Conservation (phyloP, 2,113 vertebrate species). For the Strigops habroptila region DNA sequence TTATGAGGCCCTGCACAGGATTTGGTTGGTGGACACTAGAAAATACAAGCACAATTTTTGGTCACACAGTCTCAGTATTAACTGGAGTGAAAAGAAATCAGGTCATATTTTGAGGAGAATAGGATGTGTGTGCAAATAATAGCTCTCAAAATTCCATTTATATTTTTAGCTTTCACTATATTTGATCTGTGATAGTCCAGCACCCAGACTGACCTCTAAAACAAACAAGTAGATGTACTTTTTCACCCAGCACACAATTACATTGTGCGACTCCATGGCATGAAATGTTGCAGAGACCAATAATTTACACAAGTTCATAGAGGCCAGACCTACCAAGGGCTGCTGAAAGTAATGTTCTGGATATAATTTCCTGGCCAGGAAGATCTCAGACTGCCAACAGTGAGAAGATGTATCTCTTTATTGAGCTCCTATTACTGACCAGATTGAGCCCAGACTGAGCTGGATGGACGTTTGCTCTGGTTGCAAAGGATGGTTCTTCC, state of each 20-base stretch:
- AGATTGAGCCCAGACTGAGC: background rate
- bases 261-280: background rate
- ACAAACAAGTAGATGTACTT: background rate
- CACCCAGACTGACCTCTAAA: background rate
- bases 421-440: background rate
- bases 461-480: background rate
- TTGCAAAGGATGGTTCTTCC: background rate
- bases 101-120: background rate
- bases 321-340: background rate
- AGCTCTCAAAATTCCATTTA: background rate
- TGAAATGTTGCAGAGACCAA: background rate
- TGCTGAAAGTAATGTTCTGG: background rate
- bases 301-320: background rate
- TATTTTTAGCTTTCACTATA: background rate
- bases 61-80: background rate
- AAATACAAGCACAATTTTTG: background rate
- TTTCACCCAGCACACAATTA: background rate
- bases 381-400: background rate
- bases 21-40: background rate
- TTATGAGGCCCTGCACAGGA: background rate
- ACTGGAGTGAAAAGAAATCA: background rate
- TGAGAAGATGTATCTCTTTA: background rate
- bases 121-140: background rate
- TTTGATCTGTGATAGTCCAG: background rate
- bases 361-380: background rate